These are phyloP conservation scores for Caloenas nicobarica DNA, from an alignment of 2,113 vertebrate genomes.

Conservation along the genomic window DNA sequence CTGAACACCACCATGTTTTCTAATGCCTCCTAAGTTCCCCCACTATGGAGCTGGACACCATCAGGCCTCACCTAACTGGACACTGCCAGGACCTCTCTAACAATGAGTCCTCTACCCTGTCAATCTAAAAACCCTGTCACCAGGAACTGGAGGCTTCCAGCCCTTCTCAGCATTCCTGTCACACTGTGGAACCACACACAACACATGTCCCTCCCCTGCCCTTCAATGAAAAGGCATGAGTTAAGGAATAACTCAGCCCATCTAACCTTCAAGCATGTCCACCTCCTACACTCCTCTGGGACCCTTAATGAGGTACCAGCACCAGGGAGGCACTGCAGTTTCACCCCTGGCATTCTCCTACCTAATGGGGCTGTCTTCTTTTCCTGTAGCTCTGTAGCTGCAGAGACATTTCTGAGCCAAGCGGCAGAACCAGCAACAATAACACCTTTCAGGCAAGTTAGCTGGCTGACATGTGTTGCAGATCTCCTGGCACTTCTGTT, in stretches of 20 bases:
- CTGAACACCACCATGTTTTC: not conserved
- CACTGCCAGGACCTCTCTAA: rapidly evolving
- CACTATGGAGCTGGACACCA: not conserved
- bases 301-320: conserved; percentile 42
- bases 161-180: conserved; percentile 22
- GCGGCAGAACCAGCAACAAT: conserved; percentile 47
- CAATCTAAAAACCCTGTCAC: not conserved
- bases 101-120: not conserved
- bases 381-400: conserved; percentile 36
- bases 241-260: conserved; percentile 2
- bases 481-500: conserved; percentile 35
- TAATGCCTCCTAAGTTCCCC: not conserved
- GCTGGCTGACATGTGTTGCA: not conserved
- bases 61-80: not conserved
- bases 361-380: conserved; percentile 35
- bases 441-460: conserved; percentile 50
- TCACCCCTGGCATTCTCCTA: conserved; percentile 41
- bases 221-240: not conserved
- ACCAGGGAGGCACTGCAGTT: not conserved
- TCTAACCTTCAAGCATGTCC: conserved; percentile 33
- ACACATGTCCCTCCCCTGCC: not conserved
- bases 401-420: conserved; percentile 36
- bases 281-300: conserved; percentile 29
- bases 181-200: not conserved
- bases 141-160: not conserved